Evolutionary conservation across 2,888 invertebrate genomes (phyloP).

Genomic region (Folsomia candida): DNA sequence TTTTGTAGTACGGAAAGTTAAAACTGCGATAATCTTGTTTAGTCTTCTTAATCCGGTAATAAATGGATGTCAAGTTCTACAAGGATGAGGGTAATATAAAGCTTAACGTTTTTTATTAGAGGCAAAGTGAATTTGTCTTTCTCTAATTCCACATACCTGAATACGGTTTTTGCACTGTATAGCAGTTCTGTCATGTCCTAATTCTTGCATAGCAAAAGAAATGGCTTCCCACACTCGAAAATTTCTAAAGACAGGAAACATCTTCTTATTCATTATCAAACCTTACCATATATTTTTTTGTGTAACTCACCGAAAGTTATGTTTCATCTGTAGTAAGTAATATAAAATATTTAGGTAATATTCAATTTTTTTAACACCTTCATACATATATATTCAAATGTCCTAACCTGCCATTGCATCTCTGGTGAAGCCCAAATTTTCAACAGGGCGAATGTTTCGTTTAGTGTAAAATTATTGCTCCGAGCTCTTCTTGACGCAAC

Average conservation of each 20-base stretch:
- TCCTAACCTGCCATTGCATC: constrained; percentile 44
- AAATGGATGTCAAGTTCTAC: constrained; percentile 50
- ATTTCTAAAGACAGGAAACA: constrained; percentile 38
- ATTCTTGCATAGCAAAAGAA: constrained; percentile 49
- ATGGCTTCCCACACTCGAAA: constrained; percentile 51
- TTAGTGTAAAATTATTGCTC: constrained; percentile 50
- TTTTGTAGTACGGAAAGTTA: constrained; percentile 50
- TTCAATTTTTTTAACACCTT: too few relatives aligned
- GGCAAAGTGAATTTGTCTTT: too few relatives aligned
- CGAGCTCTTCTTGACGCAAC: constrained; percentile 47
- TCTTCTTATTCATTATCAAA: constrained; percentile 9
- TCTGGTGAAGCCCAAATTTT: constrained; percentile 51
- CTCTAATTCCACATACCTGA: too few relatives aligned
- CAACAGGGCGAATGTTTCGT: constrained; percentile 50
- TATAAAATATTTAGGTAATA: too few relatives aligned
- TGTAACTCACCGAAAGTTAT: too few relatives aligned
- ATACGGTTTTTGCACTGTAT: constrained; percentile 51
- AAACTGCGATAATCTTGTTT: constrained; percentile 50
- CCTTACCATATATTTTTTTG: too few relatives aligned
- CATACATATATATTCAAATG: too few relatives aligned
- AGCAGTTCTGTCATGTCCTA: constrained; percentile 49
- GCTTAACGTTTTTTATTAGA: too few relatives aligned
- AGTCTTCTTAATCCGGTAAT: constrained; percentile 50
- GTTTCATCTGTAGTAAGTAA: constrained; percentile 41
- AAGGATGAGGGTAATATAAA: too few relatives aligned